Percentiles rank a stretch among this genome's conserved stretches.
Conservation (phyloP, 2,113 vertebrate genomes). For the Marmota flaviventris region DNA sequence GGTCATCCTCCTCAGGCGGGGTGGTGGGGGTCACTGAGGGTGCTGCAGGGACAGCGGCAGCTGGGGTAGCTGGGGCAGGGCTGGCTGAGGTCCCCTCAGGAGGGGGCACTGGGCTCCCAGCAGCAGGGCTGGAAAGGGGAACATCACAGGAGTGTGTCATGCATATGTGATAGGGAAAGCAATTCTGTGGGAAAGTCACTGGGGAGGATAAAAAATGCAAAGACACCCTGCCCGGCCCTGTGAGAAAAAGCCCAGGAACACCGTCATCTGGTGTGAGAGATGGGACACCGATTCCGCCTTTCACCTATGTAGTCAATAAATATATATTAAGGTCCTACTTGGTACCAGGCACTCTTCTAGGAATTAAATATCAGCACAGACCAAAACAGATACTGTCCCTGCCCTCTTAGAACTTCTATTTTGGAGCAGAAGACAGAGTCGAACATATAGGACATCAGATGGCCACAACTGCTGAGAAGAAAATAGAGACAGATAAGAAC, state of each 20-base stretch:
- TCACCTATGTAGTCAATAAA: not conserved
- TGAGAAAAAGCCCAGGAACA: not conserved
- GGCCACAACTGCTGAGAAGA: not conserved
- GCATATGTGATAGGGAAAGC: accelerated
- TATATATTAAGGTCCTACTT: not conserved
- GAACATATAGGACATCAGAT: not conserved
- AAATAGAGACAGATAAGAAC: not conserved
- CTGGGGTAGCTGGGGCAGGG: constrained; percentile 19
- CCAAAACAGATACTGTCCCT: not conserved
- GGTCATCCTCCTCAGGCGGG: constrained; percentile 89
- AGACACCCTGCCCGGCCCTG: not conserved
- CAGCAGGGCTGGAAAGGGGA: constrained; percentile 57
- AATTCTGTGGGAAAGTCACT: not conserved
- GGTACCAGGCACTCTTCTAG: not conserved
- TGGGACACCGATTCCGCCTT: not conserved
- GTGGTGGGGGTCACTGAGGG: constrained; percentile 1
- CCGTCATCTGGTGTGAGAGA: not conserved
- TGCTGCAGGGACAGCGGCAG: not conserved
- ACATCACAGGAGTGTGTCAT: not conserved
- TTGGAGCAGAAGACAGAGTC: not conserved
- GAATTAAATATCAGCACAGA: not conserved
- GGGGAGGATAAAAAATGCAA: not conserved
- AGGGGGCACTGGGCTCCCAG: constrained; percentile 51
- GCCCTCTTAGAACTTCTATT: not conserved
- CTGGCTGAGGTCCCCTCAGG: constrained; percentile 53